Percentiles rank a stretch among this genome's conserved stretches.
Conservation (phyloP, 2,797 vertebrate species). For the Pseudomugil tenellus region DNA sequence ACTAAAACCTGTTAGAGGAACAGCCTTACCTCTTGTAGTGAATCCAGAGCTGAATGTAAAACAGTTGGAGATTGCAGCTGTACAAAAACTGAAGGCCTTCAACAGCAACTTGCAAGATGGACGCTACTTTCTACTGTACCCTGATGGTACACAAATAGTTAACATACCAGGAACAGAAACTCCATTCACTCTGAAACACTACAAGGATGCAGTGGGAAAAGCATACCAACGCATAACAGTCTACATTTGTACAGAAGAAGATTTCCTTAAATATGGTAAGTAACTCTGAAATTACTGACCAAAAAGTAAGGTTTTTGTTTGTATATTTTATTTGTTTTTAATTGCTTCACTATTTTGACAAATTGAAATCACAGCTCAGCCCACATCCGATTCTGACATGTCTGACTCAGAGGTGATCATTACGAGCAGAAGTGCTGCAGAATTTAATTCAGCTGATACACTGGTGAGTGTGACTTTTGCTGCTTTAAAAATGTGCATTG, state of each 20-base stretch:
- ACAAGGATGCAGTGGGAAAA: neutral
- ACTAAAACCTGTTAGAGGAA: slow-evolving; percentile 6
- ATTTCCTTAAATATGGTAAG: neutral
- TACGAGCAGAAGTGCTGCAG: slow-evolving; percentile 4
- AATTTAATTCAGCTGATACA: slow-evolving; percentile 3
- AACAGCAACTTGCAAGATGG: neutral
- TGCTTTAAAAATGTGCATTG: too few relatives aligned
- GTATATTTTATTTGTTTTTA: too few relatives aligned
- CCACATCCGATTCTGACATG: too few relatives aligned
- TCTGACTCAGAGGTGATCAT: neutral
- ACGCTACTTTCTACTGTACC: neutral
- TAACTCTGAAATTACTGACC: neutral
- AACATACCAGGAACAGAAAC: slow-evolving; percentile 9
- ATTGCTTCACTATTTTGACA: neutral
- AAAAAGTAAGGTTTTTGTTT: too few relatives aligned
- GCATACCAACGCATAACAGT: neutral
- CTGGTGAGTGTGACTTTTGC: neutral
- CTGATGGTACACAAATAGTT: neutral
- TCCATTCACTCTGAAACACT: neutral
- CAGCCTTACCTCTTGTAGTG: neutral
- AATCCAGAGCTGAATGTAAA: neutral
- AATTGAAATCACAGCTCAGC: slow-evolving; percentile 1
- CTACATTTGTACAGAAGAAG: neutral
- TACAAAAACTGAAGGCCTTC: neutral
- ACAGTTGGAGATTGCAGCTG: neutral